Evolutionary conservation across 1,140 invertebrate genomes (phyloP), one percentile per base, ranked within the genome.

Genomic region (Drosophila erecta): DNA sequence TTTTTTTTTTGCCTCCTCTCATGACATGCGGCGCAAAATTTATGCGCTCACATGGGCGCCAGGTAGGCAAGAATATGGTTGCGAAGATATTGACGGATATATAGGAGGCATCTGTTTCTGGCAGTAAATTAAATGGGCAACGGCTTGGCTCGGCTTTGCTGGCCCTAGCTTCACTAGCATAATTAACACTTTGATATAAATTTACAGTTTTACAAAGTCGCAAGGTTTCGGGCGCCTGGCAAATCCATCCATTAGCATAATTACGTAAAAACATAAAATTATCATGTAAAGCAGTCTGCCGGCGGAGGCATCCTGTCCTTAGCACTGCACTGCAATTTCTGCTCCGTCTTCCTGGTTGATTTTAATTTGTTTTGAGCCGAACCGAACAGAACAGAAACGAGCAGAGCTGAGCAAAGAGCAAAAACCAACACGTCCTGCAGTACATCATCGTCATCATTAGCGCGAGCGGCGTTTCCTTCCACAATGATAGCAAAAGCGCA

Each of bases 131-230:
- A 65, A 65, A 75, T 49, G 30, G 33, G 51, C 59, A n/a, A 27
- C 35, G 61, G 55, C 59, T 50, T 35, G 33, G 3, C 35, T 35
- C 27, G 27, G 17, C n/a, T 24, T 40, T 10, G 37, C 37, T 14
- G 37, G 37, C 37, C 14, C 11, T 8, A 20, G 27, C 35, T 75
- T 35, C 47, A 59, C 50, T 50, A 76, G 74, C 84, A 74, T 89
- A 89, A 89, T 89, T 89, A 89, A 89, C 84, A 89, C 84, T 89
- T 89, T 89, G 76, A 89, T 87, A 83, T 77, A 89, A 76, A 84
- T 87, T 84, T 70, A 61, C 59, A 76, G 79, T 89, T 87, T 79
- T 57, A 46, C 41, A 64, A 81, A 81, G 73, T 77, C 72, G 57
- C 53, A 69, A 85, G 80, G 64, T 76, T 61, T 58, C 8, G 40